Percentiles rank a stretch among this genome's conserved stretches.
Conservation (phyloP, 2,797 vertebrate species). For the Pantherophis alleghaniensis region DNA sequence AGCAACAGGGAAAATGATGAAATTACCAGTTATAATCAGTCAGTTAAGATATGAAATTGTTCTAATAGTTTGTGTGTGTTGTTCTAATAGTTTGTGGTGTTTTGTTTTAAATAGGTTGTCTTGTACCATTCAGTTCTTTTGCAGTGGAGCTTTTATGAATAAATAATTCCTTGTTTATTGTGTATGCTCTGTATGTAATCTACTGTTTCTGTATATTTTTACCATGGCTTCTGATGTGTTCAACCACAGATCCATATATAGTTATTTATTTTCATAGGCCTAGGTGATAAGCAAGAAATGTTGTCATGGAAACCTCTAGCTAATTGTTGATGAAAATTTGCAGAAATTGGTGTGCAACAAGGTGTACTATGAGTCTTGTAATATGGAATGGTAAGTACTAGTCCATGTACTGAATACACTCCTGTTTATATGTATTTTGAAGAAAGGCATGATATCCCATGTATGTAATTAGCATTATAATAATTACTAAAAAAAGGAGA, state of each 20-base stretch:
- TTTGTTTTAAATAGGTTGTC: neutral
- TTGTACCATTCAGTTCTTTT: neutral
- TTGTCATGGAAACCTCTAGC: slow-evolving; percentile 61
- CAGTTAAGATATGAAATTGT: neutral
- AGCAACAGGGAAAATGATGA: neutral
- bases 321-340: slow-evolving; percentile 25
- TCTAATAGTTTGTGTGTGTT: neutral
- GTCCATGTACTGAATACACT: neutral
- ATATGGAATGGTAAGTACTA: neutral
- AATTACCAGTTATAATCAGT: neutral
- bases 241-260: slow-evolving; percentile 36
- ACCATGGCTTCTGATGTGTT: slow-evolving; percentile 18
- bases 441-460: neutral
- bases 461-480: neutral
- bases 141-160: neutral
- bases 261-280: slow-evolving; percentile 21
- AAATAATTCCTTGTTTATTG: neutral
- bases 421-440: neutral
- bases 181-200: neutral
- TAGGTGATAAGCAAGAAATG: slow-evolving; percentile 49
- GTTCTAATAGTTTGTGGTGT: neutral
- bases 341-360: neutral
- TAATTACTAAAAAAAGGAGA: neutral
- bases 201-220: slow-evolving; percentile 29
- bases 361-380: neutral